phyloP scores from a whole-genome alignment of 2,113 vertebrate genomes.

The Peucedramus taeniatus region DNA sequence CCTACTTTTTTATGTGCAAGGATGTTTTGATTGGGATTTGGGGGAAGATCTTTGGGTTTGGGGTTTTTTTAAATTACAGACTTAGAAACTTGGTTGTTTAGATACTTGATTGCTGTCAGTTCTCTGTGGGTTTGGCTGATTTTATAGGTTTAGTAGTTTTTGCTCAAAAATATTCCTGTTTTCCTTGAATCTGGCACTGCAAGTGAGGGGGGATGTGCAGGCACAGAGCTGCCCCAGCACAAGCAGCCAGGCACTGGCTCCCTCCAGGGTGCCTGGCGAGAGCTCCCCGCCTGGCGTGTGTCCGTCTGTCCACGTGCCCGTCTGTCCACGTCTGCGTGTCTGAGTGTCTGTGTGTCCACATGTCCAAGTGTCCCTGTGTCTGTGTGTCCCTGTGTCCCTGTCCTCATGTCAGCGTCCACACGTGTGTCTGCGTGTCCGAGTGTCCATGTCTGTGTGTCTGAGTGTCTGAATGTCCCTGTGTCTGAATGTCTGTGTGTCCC shows the following conservation, averaged over 20 bases:
- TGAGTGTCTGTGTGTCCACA: fast-evolving
- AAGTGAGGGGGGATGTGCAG: background rate
- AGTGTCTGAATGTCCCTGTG: fast-evolving
- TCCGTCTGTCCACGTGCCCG: fast-evolving
- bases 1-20: background rate
- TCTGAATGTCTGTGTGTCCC: background rate
- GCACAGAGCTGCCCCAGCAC: background rate
- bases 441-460: too few species aligned
- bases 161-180: background rate
- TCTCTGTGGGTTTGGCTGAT: background rate
- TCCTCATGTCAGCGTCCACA: too few species aligned
- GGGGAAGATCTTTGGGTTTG: background rate
- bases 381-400: background rate
- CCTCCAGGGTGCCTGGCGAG: background rate
- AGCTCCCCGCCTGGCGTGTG: background rate
- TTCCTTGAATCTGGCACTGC: background rate
- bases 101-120: background rate
- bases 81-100: too few species aligned
- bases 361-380: background rate
- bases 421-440: fast-evolving
- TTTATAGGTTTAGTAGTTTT: background rate
- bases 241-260: fast-evolving
- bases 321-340: fast-evolving
- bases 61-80: background rate
- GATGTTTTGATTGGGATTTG: background rate